These are phyloP conservation scores for Pluvialis apricaria DNA, from an alignment of 2,113 vertebrate species.

Conservation along the genomic window DNA sequence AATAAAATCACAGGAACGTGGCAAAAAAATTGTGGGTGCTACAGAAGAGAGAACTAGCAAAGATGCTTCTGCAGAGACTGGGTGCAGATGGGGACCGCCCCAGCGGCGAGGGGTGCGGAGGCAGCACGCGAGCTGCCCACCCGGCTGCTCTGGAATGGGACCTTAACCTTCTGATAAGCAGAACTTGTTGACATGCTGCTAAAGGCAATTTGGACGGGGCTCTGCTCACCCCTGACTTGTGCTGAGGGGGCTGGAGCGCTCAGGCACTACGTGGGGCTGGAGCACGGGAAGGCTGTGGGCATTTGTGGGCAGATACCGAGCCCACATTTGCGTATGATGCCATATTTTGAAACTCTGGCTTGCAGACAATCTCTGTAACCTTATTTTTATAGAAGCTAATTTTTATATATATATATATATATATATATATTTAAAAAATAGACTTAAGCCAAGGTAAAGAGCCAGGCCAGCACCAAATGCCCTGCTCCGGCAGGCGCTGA, in stretches of 20 bases:
- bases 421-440: background rate
- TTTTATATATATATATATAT: too few species aligned
- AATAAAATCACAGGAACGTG: accelerated
- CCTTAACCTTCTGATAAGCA: too few species aligned
- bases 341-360: background rate
- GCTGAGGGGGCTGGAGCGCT: accelerated
- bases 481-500: background rate
- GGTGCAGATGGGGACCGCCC: background rate
- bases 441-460: background rate
- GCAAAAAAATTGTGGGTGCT: accelerated
- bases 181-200: accelerated
- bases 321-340: background rate
- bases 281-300: background rate
- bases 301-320: background rate
- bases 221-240: background rate
- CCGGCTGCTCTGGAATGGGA: background rate
- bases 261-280: accelerated
- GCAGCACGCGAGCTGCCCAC: background rate
- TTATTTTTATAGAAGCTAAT: background rate
- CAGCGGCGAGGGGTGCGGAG: accelerated
- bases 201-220: accelerated
- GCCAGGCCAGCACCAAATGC: background rate
- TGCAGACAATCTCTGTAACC: background rate
- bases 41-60: too few species aligned
- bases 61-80: background rate